Conservation (phyloP, 2,888 invertebrate genomes). For the Tipula vernalis region DNA sequence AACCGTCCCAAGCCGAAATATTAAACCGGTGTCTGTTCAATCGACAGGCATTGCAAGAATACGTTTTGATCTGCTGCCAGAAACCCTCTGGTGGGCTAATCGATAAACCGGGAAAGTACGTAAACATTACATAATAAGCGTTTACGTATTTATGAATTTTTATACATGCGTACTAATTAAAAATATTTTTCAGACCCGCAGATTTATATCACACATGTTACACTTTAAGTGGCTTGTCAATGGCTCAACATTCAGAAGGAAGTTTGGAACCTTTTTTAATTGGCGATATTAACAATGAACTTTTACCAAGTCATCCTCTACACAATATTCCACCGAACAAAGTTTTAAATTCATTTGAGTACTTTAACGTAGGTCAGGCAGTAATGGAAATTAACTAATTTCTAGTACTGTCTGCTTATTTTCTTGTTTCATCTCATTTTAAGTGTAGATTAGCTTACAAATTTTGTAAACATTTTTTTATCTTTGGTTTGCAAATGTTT, state of each 20-base stretch:
- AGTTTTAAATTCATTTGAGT: constrained; percentile 38
- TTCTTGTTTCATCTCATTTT: not conserved
- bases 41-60: constrained; percentile 84
- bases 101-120: constrained; percentile 93
- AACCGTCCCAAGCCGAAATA: constrained; percentile 16
- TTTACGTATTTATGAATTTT: not conserved
- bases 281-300: constrained; percentile 54
- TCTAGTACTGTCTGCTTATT: not conserved
- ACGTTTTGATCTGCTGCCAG: constrained; percentile 88
- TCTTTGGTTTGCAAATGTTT: too few relatives aligned
- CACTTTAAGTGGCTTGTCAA: constrained; percentile 82
- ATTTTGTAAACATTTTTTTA: too few relatives aligned
- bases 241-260: constrained; percentile 64
- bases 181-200: constrained; percentile 43
- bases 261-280: constrained; percentile 42
- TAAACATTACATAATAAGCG: constrained; percentile 18
- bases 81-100: constrained; percentile 73
- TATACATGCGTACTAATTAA: not conserved
- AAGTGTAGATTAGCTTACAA: not conserved
- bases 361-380: constrained; percentile 26
- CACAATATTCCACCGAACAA: constrained; percentile 67
- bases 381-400: not conserved
- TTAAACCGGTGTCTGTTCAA: constrained; percentile 49
- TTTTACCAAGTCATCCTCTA: constrained; percentile 66
- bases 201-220: constrained; percentile 98